Evolutionary conservation across 2,888 invertebrate species (phyloP).

Genomic region (Helobdella robusta): DNA sequence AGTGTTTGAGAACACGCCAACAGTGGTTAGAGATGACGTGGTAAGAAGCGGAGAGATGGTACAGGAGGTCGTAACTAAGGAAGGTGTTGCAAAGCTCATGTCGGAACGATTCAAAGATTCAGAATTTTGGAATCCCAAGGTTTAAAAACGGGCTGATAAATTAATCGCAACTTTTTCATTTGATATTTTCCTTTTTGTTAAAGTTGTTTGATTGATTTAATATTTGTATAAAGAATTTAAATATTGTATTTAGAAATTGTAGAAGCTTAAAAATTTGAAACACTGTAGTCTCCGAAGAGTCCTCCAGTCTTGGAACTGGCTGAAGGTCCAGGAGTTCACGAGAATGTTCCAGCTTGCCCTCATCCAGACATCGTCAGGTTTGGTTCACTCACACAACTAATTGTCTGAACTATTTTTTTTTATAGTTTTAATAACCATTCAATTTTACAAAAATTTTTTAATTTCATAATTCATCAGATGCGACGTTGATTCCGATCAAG

Average conservation of each 20-base stretch:
- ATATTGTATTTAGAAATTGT: too few relatives aligned
- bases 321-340: slow-evolving; percentile 30
- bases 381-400: background rate
- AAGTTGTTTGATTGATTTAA: background rate
- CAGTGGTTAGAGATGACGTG: background rate
- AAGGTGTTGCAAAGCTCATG: slow-evolving; percentile 21
- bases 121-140: slow-evolving; percentile 22
- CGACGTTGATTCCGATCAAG: slow-evolving; percentile 7
- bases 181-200: background rate
- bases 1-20: slow-evolving; percentile 22
- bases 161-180: too few relatives aligned
- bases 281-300: slow-evolving; percentile 8
- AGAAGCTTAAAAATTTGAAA: too few relatives aligned
- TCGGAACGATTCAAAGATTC: slow-evolving; percentile 6
- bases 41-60: background rate
- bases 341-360: slow-evolving; percentile 31
- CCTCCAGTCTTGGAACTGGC: slow-evolving; percentile 28
- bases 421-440: background rate
- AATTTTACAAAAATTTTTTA: too few relatives aligned
- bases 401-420: too few relatives aligned
- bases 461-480: too few relatives aligned
- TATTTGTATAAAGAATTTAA: too few relatives aligned
- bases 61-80: slow-evolving; percentile 19
- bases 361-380: slow-evolving; percentile 29
- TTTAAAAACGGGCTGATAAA: slow-evolving; percentile 3